phyloP scores from a whole-genome alignment of 2,888 invertebrate species.

The Drosophila neutralis region DNA sequence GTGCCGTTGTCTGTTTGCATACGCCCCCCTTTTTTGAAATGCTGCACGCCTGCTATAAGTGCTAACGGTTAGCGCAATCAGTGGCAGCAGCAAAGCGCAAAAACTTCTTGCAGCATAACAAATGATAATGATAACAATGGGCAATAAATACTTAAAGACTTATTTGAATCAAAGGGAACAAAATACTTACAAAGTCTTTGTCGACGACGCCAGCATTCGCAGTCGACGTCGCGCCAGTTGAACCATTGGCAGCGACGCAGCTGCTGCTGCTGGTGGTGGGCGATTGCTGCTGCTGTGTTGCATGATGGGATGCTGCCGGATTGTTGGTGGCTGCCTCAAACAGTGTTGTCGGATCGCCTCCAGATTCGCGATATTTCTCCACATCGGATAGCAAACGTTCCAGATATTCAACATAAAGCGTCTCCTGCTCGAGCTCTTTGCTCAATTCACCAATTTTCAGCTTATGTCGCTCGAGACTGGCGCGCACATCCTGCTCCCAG shows the following conservation, averaged over 20 bases:
- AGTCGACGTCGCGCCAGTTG: slow-evolving; percentile 27
- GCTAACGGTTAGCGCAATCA: slow-evolving; percentile 60
- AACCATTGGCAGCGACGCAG: slow-evolving; percentile 36
- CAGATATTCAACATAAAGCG: slow-evolving; percentile 95
- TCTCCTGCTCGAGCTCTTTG: slow-evolving; percentile 95
- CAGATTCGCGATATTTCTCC: slow-evolving; percentile 90
- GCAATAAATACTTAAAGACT: slow-evolving; percentile 21
- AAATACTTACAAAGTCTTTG: slow-evolving; percentile 72
- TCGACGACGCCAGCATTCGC: slow-evolving; percentile 51
- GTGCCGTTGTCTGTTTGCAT: slow-evolving; percentile 10
- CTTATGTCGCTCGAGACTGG: slow-evolving; percentile 95
- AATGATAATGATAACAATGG: slow-evolving; percentile 35
- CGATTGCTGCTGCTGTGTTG: slow-evolving; percentile 18
- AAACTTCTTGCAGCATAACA: slow-evolving; percentile 42
- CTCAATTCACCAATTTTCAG: slow-evolving; percentile 92
- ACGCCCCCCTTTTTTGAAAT: slow-evolving; percentile 12
- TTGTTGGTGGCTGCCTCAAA: slow-evolving; percentile 84
- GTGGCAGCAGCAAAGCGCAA: slow-evolving; percentile 6
- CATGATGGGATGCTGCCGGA: slow-evolving; percentile 27
- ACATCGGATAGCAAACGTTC: slow-evolving; percentile 94
- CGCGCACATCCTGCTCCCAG: slow-evolving; percentile 96
- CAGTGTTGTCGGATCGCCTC: slow-evolving; percentile 84
- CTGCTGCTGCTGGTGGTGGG: slow-evolving; percentile 55
- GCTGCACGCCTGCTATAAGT: slow-evolving; percentile 53
- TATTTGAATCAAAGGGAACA: slow-evolving; percentile 7